Evolutionary conservation across 1,140 invertebrate genomes (phyloP), one percentile per base, ranked within the genome.

Genomic region (Manduca sexta): DNA sequence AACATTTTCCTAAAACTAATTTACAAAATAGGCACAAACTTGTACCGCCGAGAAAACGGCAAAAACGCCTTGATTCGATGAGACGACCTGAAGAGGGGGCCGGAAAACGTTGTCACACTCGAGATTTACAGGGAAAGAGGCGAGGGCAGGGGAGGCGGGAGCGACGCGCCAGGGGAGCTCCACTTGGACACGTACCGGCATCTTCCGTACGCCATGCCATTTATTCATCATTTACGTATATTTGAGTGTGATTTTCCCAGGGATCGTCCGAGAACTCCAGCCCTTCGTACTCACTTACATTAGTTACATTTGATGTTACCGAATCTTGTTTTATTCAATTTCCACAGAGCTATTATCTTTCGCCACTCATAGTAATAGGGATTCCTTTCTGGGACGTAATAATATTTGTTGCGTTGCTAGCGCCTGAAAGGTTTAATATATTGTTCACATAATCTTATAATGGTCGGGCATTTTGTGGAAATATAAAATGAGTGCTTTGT

Each of bases 241-340:
- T 80, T 76, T 78, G 69, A 78, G 75, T 75, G 73, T 73, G 73
- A 73, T 81, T 78, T 75, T 65, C 69, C 76, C 70, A 68, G 69
- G 69, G 65, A 76, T 66, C 60, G 63, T 64, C 64, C 46, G 53
- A 52, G 52, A 60, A 65, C 56, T 70, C 56, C 48, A 58, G 51
- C 52, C 52, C 66, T 68, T 26, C 61, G 70, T 61, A 66, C 64
- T 75, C 65, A 66, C 69, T 71, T 77, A 77, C 66, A 80, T 77
- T 74, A 67, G 61, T 79, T 70, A 69, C 60, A 72, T 76, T 65
- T 68, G 55, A 68, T 53, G 57, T 67, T 69, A 73, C 62, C 56
- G 62, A 74, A 77, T 75, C 61, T 70, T 67, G 62, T 74, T 69
- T 69, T 68, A 75, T 80, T 76, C 65, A 71, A 73, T 77, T 80